Base-by-base conservation (phyloP, 2,888 invertebrate genomes). In the Monopis laevigella region DNA sequence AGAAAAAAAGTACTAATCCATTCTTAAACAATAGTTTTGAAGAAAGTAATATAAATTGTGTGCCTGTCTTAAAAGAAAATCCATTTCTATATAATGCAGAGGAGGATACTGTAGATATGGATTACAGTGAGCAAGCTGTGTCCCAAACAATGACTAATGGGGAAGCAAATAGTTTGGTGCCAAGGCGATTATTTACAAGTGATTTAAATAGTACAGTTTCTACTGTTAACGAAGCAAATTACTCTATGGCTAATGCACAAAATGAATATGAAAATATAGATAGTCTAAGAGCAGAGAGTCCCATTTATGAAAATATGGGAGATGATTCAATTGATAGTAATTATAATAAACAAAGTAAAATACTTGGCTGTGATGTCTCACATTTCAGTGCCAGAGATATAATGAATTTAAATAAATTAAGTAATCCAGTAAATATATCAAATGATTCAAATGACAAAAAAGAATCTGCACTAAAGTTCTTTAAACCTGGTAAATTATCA, bases 261-360 rank as follows among this genome's bases (percentile, higher is more conserved):
- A 55, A 68, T 47, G 72, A 70, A 42, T 80, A 80, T 47, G 77
- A 77, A 54, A 78, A 78, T 40, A 56, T 78, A 17, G 74, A 77
- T 39, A 52, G 51, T n/a, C 66, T 61, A 24, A 53, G 71, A 52
- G 46, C 68, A 2, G 74, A 73, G 38, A 74, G 74, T 43, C 77
- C 74, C 1, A 59, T 74, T 13, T 77, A 77, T 34, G 78, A 77
- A 48, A 75, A 77, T 43, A 62, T 77, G 12, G 49, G 50, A 19
- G 69, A 63, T 2, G 65, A 63, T 41, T 40, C 46, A 1, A 16
- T 41, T 8, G 65, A 68, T 24, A 27, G 44, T n/a, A 49, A 40
- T 42, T 59, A 58, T 17, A 81, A 80, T 44, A 82, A 82, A 46
- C 81, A 78, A 54, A 81, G 81, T 43, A 77, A 81, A 55, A 62